These are phyloP conservation scores for Camponotus floridanus DNA, from an alignment of 1,140 invertebrate genomes.

Conservation along the genomic window DNA sequence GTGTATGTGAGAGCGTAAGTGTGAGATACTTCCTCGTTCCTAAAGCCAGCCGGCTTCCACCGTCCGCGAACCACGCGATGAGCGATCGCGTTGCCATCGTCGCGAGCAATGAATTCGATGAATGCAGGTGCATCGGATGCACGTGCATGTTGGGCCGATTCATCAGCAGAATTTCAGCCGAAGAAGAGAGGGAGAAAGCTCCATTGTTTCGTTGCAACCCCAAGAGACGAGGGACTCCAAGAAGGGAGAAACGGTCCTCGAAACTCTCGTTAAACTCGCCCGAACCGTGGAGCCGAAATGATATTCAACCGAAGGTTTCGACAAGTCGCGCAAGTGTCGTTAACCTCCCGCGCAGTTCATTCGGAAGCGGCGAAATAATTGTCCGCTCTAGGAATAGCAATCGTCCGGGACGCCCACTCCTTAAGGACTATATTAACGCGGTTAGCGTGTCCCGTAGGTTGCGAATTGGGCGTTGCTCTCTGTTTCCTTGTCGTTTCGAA, in stretches of 20 bases:
- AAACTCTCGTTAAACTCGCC: constrained; percentile 71
- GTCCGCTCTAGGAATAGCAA: constrained; percentile 78
- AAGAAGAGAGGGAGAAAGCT: constrained; percentile 39
- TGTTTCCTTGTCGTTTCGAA: constrained; percentile 42
- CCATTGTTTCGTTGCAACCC: constrained; percentile 24
- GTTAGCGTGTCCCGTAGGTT: constrained; percentile 70
- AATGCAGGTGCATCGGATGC: constrained; percentile 50
- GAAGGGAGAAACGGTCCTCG: constrained; percentile 62
- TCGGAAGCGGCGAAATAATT: constrained; percentile 79
- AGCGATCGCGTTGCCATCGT: neutral
- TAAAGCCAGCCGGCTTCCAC: constrained; percentile 37
- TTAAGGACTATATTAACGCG: constrained; percentile 70
- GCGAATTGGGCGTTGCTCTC: constrained; percentile 81
- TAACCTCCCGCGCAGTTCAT: constrained; percentile 79
- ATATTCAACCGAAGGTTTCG: constrained; percentile 82
- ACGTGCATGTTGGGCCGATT: neutral
- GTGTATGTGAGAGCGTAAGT: neutral
- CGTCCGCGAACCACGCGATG: neutral
- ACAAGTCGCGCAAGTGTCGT: constrained; percentile 81
- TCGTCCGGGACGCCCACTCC: constrained; percentile 71
- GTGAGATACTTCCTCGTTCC: constrained; percentile 72
- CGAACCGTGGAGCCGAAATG: constrained; percentile 77
- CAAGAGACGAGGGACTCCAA: constrained; percentile 21
- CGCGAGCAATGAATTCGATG: constrained; percentile 26
- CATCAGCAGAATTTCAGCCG: neutral